These are phyloP conservation scores for Peromyscus leucopus DNA, from an alignment of 2,113 vertebrate species.

Conservation along the genomic window DNA sequence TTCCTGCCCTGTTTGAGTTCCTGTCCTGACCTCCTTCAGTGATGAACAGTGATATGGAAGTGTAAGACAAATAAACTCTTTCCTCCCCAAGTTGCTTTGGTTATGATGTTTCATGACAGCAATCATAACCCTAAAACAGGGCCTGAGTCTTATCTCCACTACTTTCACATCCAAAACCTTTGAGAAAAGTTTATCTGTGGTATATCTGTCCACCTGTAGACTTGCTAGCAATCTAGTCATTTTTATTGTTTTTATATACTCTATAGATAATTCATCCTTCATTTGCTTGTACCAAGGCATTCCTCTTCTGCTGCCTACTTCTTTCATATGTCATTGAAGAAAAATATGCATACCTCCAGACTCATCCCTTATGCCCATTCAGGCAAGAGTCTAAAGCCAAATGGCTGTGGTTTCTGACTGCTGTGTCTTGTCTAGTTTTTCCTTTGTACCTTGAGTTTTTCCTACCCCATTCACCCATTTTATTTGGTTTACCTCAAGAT, in stretches of 20 bases:
- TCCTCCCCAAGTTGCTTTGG: not conserved
- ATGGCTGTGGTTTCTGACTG: not conserved
- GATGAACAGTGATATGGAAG: not conserved
- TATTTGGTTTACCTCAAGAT: not conserved
- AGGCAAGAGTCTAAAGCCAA: not conserved
- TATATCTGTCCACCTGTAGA: not conserved
- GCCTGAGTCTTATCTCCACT: not conserved
- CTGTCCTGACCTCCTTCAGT: not conserved
- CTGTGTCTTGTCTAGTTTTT: not conserved
- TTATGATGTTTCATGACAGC: not conserved
- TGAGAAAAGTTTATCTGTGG: not conserved
- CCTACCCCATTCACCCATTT: not conserved
- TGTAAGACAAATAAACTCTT: not conserved
- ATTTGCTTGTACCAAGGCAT: not conserved
- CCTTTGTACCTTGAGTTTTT: not conserved
- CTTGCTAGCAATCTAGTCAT: not conserved
- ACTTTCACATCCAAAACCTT: not conserved
- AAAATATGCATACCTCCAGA: not conserved
- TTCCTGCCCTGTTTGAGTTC: not conserved
- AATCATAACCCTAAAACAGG: not conserved
- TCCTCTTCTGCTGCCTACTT: not conserved
- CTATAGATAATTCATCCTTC: not conserved
- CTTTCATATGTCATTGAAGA: not conserved
- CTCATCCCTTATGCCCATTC: not conserved
- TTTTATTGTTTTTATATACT: slow-evolving; percentile 34